Base-by-base conservation (phyloP, 2,888 invertebrate genomes). In the Rhorus exstirpatorius region DNA sequence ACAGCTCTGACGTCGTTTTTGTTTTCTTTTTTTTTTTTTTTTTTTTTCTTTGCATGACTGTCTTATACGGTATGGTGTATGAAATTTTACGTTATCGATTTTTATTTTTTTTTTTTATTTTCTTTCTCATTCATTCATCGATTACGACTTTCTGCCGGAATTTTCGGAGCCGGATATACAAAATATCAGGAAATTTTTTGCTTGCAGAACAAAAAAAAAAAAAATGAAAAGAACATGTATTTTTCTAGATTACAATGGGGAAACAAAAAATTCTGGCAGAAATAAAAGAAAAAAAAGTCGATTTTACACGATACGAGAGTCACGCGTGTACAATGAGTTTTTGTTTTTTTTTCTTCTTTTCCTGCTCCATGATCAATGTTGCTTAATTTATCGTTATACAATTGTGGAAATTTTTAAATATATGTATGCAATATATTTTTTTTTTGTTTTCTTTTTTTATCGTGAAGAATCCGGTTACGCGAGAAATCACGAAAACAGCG, bases 381-480 rank as follows among this genome's bases (percentile, higher is more conserved):
- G 82, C 68, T 63, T 70, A 53, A 65, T 82, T 82, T 70, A 79
- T 75, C 35, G 31, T n/a, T 78, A 19, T 77, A 79, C 78, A 70
- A 70, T 79, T 79, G 70, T 26, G 46, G 68, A 21, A 21, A 31
- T 55, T 38, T 44, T 41, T 68, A 35, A n/a, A n/a, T n/a, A n/a
- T n/a, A n/a, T n/a, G n/a, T n/a, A n/a, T n/a, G n/a, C n/a, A n/a
- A n/a, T 41, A 41, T 38, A 55, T 7, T 14, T 55, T 38, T 44
- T 63, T 44, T 44, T 21, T 46, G 46, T 1, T 19, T 61, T 41
- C 35, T 63, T 74, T 67, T 60, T 26, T 55, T 63, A 67, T 75
- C 44, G 31, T 41, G 51, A 58, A 82, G 78, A 82, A 70, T 82
- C 82, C 78, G 75, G 82, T 53, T 44, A 35, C 70, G 68, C 35